phyloP scores from a whole-genome alignment of 2,888 invertebrate species.

The Dryobotodes eremita region DNA sequence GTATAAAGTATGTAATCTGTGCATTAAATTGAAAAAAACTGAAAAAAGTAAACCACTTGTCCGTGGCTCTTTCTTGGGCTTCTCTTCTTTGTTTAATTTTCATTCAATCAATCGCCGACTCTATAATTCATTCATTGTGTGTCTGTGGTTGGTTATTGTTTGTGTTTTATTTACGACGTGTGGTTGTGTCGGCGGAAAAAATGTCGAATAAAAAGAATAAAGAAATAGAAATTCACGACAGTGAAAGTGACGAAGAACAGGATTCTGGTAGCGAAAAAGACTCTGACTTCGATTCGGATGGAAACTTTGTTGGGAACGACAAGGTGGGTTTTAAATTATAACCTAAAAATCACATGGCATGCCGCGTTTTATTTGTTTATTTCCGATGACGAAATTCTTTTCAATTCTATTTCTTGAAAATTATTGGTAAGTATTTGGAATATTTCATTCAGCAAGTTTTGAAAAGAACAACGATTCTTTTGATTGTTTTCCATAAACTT shows the following conservation, averaged over 20 bases:
- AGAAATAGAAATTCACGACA: constrained; percentile 81
- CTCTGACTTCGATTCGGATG: constrained; percentile 88
- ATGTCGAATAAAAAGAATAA: constrained; percentile 88
- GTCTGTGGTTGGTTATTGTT: constrained; percentile 42
- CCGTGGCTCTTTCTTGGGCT: neutral
- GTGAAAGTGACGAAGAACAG: constrained; percentile 87
- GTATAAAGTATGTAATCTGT: no score
- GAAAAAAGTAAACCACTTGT: neutral
- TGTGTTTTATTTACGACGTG: constrained; percentile 49
- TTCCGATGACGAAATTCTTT: constrained; percentile 15
- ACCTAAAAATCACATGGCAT: constrained; percentile 85
- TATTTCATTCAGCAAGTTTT: neutral
- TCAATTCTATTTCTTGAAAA: neutral
- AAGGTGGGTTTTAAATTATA: constrained; percentile 85
- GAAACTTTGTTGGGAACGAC: constrained; percentile 90
- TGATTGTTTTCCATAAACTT: no score
- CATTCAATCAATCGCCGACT: neutral
- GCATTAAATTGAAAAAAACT: no score
- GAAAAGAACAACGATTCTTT: neutral
- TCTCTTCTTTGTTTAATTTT: neutral
- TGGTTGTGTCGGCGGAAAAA: constrained; percentile 59
- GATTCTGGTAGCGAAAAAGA: constrained; percentile 84
- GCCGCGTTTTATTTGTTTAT: constrained; percentile 53
- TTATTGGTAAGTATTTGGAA: neutral
- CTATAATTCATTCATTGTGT: neutral